Evolutionary conservation across 1,140 invertebrate genomes (phyloP).

Genomic region (Lordiphosa mommai): DNA sequence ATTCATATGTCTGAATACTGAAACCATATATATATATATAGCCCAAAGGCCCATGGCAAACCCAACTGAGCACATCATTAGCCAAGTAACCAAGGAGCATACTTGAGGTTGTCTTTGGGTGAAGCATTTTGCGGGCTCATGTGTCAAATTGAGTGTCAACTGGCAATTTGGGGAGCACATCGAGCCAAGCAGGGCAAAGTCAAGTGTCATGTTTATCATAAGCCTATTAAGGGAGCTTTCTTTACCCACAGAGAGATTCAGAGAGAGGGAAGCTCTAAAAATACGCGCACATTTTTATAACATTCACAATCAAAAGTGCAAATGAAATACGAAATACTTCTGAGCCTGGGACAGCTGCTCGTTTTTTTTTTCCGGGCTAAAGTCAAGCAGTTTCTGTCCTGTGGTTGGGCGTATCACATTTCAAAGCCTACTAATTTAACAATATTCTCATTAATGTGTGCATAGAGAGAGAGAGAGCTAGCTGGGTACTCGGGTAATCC

Average conservation of each 20-base stretch:
- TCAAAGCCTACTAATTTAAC: constrained; percentile 79
- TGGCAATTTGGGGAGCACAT: constrained; percentile 65
- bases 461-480: constrained; percentile 28
- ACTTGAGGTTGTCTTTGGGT: constrained; percentile 56
- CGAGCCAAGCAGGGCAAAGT: constrained; percentile 31
- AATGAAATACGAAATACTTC: constrained; percentile 14
- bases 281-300: constrained; percentile 52
- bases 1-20: constrained; percentile 54
- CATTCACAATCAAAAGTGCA: constrained; percentile 29
- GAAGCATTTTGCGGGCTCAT: constrained; percentile 54
- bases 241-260: not conserved
- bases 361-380: constrained; percentile 37
- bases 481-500: constrained; percentile 51
- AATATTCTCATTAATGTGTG: constrained; percentile 79
- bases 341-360: constrained; percentile 45
- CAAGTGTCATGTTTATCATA: constrained; percentile 77
- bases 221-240: constrained; percentile 71
- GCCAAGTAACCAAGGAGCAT: constrained; percentile 67
- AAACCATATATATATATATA: constrained; percentile 22
- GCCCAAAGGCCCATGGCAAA: constrained; percentile 16
- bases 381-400: constrained; percentile 18
- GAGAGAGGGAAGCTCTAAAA: constrained; percentile 10
- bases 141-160: constrained; percentile 78
- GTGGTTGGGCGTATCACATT: constrained; percentile 79
- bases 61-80: constrained; percentile 59